Conservation (phyloP, 2,888 invertebrate genomes). For the Lochmaea capreae region DNA sequence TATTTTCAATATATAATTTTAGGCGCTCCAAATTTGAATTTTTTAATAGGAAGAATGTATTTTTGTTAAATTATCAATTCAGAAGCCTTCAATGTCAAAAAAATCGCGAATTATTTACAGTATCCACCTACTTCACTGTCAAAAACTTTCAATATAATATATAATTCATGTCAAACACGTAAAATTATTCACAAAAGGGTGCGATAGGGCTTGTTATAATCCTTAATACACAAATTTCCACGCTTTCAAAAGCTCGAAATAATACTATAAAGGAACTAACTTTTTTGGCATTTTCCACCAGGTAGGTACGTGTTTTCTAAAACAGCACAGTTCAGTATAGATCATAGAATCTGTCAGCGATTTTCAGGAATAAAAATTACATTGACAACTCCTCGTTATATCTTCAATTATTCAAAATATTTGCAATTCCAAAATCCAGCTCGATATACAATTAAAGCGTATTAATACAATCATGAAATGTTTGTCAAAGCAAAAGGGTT, state of each 20-base stretch:
- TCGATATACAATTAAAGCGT: too few species aligned
- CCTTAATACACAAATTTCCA: constrained; percentile 20
- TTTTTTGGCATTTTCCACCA: constrained; percentile 19
- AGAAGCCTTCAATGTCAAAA: background rate
- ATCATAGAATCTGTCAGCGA: too few species aligned
- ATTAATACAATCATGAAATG: constrained; percentile 33
- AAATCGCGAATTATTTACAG: too few species aligned
- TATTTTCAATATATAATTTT: too few species aligned
- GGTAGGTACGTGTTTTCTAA: background rate
- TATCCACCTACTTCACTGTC: background rate
- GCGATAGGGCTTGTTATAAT: constrained; percentile 28
- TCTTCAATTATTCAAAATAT: too few species aligned
- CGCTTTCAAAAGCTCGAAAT: constrained; percentile 27
- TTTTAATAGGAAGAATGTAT: background rate
- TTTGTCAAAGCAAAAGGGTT: constrained; percentile 42
- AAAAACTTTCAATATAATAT: background rate
- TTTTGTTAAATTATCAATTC: background rate
- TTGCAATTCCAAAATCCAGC: too few species aligned
- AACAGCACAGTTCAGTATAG: background rate
- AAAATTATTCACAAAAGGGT: constrained; percentile 22
- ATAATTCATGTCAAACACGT: constrained; percentile 1
- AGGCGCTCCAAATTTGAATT: background rate
- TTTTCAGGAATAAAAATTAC: too few species aligned
- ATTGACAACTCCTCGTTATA: too few species aligned
- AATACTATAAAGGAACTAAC: constrained; percentile 39